Percentiles rank a stretch among this genome's conserved stretches.
These are phyloP conservation scores for Palythoa heliodiscus DNA, from an alignment of 92 coral and sea anemone species.

Conservation along the genomic window DNA sequence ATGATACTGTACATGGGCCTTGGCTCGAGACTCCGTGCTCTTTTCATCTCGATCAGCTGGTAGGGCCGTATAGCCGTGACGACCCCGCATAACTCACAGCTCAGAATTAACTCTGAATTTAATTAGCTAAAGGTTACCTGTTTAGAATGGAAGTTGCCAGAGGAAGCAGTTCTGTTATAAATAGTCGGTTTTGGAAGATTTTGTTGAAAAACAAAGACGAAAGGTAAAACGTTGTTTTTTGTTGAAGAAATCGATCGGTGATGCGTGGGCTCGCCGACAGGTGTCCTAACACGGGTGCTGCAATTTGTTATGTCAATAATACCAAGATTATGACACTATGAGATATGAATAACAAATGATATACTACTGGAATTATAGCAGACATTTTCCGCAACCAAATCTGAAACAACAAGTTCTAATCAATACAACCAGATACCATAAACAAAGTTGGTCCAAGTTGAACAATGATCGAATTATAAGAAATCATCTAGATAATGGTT, in stretches of 20 bases:
- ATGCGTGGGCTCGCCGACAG: neutral
- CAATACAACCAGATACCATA: neutral
- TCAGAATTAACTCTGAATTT: neutral
- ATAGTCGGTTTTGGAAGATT: neutral
- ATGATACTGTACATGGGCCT: slow-evolving; percentile 53
- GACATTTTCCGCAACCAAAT: neutral
- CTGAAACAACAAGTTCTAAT: neutral
- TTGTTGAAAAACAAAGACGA: neutral
- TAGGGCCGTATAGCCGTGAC: slow-evolving; percentile 5
- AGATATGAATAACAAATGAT: slow-evolving; percentile 42
- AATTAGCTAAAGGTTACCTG: neutral
- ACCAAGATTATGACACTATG: slow-evolving; percentile 6
- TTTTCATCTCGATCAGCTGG: slow-evolving; percentile 20
- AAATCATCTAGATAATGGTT: no score
- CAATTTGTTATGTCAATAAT: neutral
- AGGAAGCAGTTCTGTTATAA: no score
- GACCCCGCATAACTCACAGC: slow-evolving; percentile 21
- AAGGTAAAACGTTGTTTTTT: neutral
- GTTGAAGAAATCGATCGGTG: slow-evolving; percentile 13
- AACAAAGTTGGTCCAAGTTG: no score
- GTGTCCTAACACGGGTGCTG: slow-evolving; percentile 13
- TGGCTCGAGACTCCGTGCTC: neutral
- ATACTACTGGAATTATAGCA: neutral
- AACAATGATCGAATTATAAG: no score
- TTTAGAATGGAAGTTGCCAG: neutral